These are phyloP conservation scores for Phrynocephalus guinanensis DNA, from an alignment of 2,797 vertebrate species.

Conservation along the genomic window DNA sequence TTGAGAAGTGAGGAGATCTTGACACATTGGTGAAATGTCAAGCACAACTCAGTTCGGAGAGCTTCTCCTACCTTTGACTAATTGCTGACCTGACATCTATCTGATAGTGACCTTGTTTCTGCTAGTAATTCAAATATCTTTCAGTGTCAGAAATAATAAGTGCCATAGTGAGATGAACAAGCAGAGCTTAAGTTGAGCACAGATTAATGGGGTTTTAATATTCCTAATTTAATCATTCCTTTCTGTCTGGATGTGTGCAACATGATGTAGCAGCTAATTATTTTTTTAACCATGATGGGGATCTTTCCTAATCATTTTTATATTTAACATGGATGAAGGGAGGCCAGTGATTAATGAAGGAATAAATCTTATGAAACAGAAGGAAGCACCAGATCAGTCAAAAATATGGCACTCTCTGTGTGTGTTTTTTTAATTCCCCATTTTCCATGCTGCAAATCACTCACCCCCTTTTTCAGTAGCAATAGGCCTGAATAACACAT, in stretches of 20 bases:
- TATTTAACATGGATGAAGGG: constrained; percentile 82
- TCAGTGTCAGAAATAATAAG: constrained; percentile 81
- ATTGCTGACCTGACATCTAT: constrained; percentile 79
- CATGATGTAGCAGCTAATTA: constrained; percentile 88
- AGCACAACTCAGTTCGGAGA: constrained; percentile 59
- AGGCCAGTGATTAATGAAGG: constrained; percentile 80
- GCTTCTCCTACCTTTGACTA: constrained; percentile 76
- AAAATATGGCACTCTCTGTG: constrained; percentile 62
- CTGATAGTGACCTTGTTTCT: constrained; percentile 78
- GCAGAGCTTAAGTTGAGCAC: constrained; percentile 83
- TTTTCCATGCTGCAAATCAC: constrained; percentile 26
- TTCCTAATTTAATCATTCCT: constrained; percentile 91
- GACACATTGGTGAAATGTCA: constrained; percentile 52
- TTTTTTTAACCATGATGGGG: constrained; percentile 90
- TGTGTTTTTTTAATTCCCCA: constrained; percentile 10
- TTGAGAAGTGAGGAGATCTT: constrained; percentile 25
- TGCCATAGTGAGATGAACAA: constrained; percentile 78
- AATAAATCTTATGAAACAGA: constrained; percentile 79
- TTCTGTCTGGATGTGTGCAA: constrained; percentile 85
- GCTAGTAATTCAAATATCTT: constrained; percentile 78
- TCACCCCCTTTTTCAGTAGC: constrained; percentile 46
- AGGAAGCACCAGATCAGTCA: constrained; percentile 71
- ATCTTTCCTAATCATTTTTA: constrained; percentile 86
- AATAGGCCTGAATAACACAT: constrained; percentile 7
- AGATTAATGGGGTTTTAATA: constrained; percentile 94